phyloP scores from a whole-genome alignment of 2,888 invertebrate species.

The Drosophila recens region DNA sequence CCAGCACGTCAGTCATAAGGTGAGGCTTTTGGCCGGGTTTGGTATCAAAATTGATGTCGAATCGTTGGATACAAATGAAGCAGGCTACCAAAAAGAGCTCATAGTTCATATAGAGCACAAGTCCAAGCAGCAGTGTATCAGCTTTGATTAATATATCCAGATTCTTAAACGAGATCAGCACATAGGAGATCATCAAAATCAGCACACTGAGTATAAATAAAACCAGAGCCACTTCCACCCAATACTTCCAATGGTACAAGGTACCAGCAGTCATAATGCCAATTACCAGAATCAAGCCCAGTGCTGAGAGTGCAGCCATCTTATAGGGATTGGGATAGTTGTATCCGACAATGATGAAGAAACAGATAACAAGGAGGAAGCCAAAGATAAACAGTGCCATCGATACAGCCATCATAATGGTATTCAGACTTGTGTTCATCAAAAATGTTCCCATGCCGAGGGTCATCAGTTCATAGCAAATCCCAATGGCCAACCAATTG shows the following conservation, averaged over 20 bases:
- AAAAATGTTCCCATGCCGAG: conserved; percentile 47
- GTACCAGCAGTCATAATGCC: conserved; percentile 2
- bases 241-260: neutral
- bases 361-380: conserved; percentile 19
- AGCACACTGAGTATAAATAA: conserved; percentile 32
- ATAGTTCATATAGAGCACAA: conserved; percentile 47
- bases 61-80: conserved; percentile 38
- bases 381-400: conserved; percentile 18
- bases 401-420: neutral
- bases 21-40: conserved; percentile 22
- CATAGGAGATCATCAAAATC: conserved; percentile 28
- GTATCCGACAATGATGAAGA: conserved; percentile 20
- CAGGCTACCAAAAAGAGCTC: conserved; percentile 45
- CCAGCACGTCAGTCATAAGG: conserved; percentile 53
- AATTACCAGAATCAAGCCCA: conserved; percentile 39
- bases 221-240: conserved; percentile 23
- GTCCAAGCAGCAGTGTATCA: conserved; percentile 45
- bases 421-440: conserved; percentile 19
- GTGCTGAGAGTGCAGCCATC: conserved; percentile 7
- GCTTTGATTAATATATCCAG: conserved; percentile 23
- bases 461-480: conserved; percentile 55
- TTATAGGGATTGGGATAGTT: conserved; percentile 41
- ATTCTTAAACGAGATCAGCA: conserved; percentile 42
- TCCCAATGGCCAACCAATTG: conserved; percentile 27
- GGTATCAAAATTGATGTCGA: conserved; percentile 10